Base-by-base conservation (phyloP, 1,140 invertebrate species). In the Andricus grossulariae region DNA sequence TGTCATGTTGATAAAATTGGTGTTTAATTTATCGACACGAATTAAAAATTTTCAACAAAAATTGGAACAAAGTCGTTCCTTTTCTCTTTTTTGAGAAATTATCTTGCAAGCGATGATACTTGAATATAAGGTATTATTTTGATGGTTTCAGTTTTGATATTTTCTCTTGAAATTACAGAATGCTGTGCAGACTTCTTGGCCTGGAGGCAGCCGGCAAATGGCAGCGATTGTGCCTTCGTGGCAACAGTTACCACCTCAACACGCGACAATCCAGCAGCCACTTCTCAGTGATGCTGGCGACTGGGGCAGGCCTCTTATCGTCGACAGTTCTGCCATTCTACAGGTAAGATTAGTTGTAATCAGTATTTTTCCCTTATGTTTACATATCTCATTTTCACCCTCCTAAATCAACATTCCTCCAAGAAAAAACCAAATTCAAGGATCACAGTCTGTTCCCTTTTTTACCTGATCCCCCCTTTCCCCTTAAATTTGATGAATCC, bases 181-280 rank as follows among this genome's bases (percentile, higher is more conserved):
- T 89, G 95, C 95, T 13, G 95, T 96, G 13, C 95, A 96, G 90
- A 95, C 94, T n/a, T 95, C 95, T 60, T 97, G 96, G 96, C 94
- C 95, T 8, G 93, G 94, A 50, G 94, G 94, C 70, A 94, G 95
- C 79, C 91, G 94, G 66, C 96, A 96, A 86, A 96, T 96, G 91
- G 95, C 97, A 86, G 94, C 97, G 4, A 93, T 97, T 77, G 96
- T 97, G 55, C 96, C 96, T n/a, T 95, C 96, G 0, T 97, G 96
- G 96, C 96, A 96, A 82, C 96, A 97, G 84, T 91, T 95, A 73
- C 94, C 93, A 55, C 92, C 94, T 6, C 95, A 95, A 84, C 94
- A 96, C 81, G 93, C 95, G 50, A 93, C 95, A 2, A 95, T 95
- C 15, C 95, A 96, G 84, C 94, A 94, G 80, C 93, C 95, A 3